A percentile compares a stretch with the other conserved stretches of the same genome.
Conservation (phyloP, 2,113 vertebrate species). For the human (Homo sapiens) region DNA sequence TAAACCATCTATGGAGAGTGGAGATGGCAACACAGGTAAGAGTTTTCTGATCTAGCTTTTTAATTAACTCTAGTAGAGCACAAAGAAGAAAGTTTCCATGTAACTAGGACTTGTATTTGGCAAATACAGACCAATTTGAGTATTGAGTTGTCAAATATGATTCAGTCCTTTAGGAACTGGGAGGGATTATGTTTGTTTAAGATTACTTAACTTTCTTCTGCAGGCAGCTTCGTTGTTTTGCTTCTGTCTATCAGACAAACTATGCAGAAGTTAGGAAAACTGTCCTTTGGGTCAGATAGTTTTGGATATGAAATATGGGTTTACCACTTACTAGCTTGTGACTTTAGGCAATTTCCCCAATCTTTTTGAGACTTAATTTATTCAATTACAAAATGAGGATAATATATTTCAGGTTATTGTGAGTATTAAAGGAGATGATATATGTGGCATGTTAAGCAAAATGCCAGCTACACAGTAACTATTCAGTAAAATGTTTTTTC, state of each 20-base stretch:
- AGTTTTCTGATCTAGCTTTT: constrained; percentile 17
- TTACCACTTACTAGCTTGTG: neutral
- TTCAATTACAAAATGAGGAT: neutral
- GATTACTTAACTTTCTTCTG: neutral
- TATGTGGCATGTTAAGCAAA: neutral
- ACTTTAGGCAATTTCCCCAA: neutral
- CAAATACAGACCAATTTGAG: neutral
- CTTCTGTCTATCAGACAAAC: neutral
- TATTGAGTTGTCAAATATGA: neutral
- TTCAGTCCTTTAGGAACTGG: neutral
- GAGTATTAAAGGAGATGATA: neutral
- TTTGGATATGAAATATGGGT: neutral
- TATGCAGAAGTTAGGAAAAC: neutral
- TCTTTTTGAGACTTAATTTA: neutral
- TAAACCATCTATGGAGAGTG: constrained; percentile 97
- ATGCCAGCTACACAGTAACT: neutral
- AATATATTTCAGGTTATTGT: neutral
- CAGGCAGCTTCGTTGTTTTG: neutral
- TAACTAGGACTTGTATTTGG: neutral
- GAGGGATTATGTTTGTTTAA: neutral
- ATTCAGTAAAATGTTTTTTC: neutral
- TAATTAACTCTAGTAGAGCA: neutral
- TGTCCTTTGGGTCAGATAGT: neutral
- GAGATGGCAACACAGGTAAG: constrained; percentile 94
- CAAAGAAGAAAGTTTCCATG: neutral